Evolutionary conservation across 2,797 vertebrate genomes (phyloP).

Genomic region (Pseudocheirus occidentalis): DNA sequence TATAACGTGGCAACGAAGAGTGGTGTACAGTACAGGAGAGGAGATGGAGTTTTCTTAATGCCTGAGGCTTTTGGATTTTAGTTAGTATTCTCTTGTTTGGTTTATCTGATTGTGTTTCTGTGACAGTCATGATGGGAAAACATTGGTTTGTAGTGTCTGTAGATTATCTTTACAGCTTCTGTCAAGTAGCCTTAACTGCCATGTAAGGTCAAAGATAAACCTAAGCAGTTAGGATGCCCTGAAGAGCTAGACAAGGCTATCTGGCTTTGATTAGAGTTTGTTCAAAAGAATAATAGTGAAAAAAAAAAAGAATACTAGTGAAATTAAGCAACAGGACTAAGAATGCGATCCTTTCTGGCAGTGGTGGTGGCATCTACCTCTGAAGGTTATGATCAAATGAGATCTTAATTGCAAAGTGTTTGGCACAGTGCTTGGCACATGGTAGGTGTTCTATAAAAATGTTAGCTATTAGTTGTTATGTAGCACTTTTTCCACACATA

Average conservation of each 20-base stretch:
- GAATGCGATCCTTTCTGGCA: not conserved
- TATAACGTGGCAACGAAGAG: slow-evolving; percentile 89
- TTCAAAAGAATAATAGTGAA: not conserved
- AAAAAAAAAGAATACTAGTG: not conserved
- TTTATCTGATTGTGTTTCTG: not conserved
- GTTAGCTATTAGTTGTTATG: not conserved
- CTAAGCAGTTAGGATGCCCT: not conserved
- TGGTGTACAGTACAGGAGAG: slow-evolving; percentile 90
- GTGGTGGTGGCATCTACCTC: not conserved
- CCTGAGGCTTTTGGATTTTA: slow-evolving; percentile 90
- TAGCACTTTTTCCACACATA: not conserved
- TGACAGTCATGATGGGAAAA: not conserved
- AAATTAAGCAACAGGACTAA: not conserved
- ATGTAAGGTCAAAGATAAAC: not conserved
- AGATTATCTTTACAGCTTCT: not conserved
- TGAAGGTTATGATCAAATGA: not conserved
- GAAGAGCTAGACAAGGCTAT: not conserved
- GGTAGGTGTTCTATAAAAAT: not conserved
- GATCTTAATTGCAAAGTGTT: not conserved
- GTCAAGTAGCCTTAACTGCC: not conserved
- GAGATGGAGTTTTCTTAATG: slow-evolving; percentile 91
- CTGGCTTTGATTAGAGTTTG: not conserved
- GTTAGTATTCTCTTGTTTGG: not conserved
- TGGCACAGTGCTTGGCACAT: not conserved
- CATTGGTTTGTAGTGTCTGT: not conserved